Base-by-base conservation (phyloP, 1,140 invertebrate genomes). In the Scaptomyza graminum region DNA sequence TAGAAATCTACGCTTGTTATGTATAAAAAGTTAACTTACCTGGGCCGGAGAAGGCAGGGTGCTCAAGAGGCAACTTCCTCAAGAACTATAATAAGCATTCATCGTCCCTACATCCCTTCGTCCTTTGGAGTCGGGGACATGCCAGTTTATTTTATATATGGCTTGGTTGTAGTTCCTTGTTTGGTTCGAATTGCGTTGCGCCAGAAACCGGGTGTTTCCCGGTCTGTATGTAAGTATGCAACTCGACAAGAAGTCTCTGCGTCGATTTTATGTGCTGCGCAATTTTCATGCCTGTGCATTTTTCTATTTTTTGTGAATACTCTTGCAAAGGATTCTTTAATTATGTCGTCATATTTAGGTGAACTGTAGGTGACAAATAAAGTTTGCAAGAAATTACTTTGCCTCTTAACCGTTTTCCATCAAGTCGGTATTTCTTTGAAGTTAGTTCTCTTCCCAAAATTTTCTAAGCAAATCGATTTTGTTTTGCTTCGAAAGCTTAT, bases 1-100 rank as follows among this genome's bases (percentile, higher is more conserved):
- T 25, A 51, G 31, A 59, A 65, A 46, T 62, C 54, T 59, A 47
- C 31, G 62, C 62, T 73, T 64, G 62, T 74, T 71, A 78, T 73
- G 76, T 76, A 80, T 76, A 84, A 82, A 74, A 82, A 82, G 79
- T 82, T 71, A 82, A 82, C 79, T 70, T 66, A 43, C 64, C 37
- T 56, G 64, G 55, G 39, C n/a, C 3, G 54, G 9, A 9, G 11
- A 31, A 12, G 8, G n/a, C n/a, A 28, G 37, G 3, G 37, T 9
- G 41, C 60, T 31, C 59, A 69, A 69, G 60, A 44, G 44, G 51
- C 66, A 63, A 67, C 62, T 66, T 66, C 69, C 69, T 62, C 22
- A 37, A 37, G 15, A 66, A 28, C 47, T 63, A 15, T 49, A 60
- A 49, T 49, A 66, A 66, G 46, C 47, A 60, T 22, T 52, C 9